Evolutionary conservation across 1,140 invertebrate species (phyloP), one percentile per base, ranked within the genome.

Genomic region (Penaeus vannamei): DNA sequence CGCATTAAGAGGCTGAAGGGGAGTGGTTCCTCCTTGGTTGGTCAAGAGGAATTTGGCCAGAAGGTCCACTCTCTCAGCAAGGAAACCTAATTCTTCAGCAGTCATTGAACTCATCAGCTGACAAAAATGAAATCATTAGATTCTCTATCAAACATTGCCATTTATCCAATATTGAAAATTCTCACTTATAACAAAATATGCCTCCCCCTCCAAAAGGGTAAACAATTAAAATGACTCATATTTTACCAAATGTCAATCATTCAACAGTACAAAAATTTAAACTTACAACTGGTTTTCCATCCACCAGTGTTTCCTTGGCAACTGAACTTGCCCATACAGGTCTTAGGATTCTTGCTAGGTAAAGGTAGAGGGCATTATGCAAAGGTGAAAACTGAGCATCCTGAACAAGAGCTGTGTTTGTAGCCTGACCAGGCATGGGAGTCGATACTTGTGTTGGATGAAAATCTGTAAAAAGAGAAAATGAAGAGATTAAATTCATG

Each of bases 361-460:
- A 98, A 7, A 99, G 94, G 93, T 99, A 99, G 0, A 99, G 94
- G 1, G 97, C 98, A 93, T 98, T 97, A 92, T 99, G 98, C 64
- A 91, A 64, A 61, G 92, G 87, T 64, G 92, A 91, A 59, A 90
- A 92, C 87, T 88, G 81, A 64, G 85, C 36, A n/a, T 86, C 84
- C 23, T 93, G 82, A 22, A 53, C 93, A 89, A 93, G 92, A 61
- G 94, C 93, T 62, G 92, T 20, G 91, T 93, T 61, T 92, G 89
- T 14, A 85, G 82, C 90, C 84, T 92, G 91, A 23, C 89, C 86
- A 61, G 66, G 83, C n/a, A 89, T 32, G 20, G 91, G 91, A 0
- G 91, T 90, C 60, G 91, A 91, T 59, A 90, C 84, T 84, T 90
- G 91, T 14, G 88, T 85, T 32, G 91, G 91, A 20, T 89, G 90